Evolutionary conservation across 2,888 invertebrate species (phyloP).

Genomic region (Tridacna gigas): DNA sequence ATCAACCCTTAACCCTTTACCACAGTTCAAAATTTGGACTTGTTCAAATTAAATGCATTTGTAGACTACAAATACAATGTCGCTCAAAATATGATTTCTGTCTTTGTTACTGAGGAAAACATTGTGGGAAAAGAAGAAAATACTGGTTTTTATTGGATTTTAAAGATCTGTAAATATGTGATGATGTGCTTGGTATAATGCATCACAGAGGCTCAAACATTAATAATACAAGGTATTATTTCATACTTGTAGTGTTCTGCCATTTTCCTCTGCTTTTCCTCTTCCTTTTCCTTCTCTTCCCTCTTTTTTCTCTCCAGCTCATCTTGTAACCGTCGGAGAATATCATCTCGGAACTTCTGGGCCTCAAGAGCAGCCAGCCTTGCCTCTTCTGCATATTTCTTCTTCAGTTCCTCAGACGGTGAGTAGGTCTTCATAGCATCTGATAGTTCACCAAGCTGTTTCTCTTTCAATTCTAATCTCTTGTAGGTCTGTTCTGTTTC

Average conservation of each 20-base stretch:
- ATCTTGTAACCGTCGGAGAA: slow-evolving; percentile 74
- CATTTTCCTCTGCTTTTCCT: slow-evolving; percentile 75
- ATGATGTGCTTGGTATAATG: too few relatives aligned
- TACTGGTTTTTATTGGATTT: neutral
- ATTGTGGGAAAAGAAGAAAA: neutral
- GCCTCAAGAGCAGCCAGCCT: slow-evolving; percentile 72
- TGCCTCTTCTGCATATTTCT: slow-evolving; percentile 79
- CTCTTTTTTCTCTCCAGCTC: slow-evolving; percentile 77
- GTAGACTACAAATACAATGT: too few relatives aligned
- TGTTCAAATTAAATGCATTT: too few relatives aligned
- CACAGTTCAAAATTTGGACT: too few relatives aligned
- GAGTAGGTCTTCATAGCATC: slow-evolving; percentile 80
- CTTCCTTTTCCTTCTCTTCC: slow-evolving; percentile 74
- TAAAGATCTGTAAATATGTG: too few relatives aligned
- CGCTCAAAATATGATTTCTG: too few relatives aligned
- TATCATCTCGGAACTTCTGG: slow-evolving; percentile 71
- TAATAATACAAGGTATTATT: too few relatives aligned
- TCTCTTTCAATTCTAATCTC: slow-evolving; percentile 79
- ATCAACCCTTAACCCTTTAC: too few relatives aligned
- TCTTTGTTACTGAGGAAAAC: too few relatives aligned
- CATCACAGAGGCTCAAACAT: too few relatives aligned
- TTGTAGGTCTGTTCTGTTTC: slow-evolving; percentile 78
- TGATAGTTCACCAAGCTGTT: slow-evolving; percentile 80
- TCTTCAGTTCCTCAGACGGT: slow-evolving; percentile 75
- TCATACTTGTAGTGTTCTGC: slow-evolving; percentile 72